Conservation (phyloP, 2,888 invertebrate genomes). For the Kuschelorhynchus macadamiae region DNA sequence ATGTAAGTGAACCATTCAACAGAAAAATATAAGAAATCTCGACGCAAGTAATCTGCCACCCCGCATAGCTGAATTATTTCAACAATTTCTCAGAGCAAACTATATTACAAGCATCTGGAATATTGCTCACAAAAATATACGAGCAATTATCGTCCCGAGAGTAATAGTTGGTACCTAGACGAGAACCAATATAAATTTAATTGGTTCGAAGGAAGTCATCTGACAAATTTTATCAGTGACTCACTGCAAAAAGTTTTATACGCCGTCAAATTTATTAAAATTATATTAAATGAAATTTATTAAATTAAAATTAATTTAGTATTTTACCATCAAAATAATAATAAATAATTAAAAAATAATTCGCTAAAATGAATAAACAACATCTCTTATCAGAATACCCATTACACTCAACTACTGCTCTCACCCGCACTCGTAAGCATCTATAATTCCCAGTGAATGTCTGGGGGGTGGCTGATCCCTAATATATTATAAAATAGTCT, state of each 20-base stretch:
- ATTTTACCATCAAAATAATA: too few species aligned
- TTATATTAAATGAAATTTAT: too few species aligned
- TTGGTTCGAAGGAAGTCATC: conserved; percentile 42
- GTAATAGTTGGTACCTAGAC: conserved; percentile 26
- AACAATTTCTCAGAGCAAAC: conserved; percentile 33
- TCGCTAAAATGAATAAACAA: too few species aligned
- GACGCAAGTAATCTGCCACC: conserved; percentile 34
- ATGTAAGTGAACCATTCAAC: conserved; percentile 45
- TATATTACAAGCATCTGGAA: conserved; percentile 35
- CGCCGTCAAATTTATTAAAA: too few species aligned
- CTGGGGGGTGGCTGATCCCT: too few species aligned
- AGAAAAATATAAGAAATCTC: conserved; percentile 38
- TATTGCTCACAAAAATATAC: conserved; percentile 24
- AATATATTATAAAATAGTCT: too few species aligned
- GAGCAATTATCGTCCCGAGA: conserved; percentile 22
- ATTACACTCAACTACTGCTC: too few species aligned
- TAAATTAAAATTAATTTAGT: too few species aligned
- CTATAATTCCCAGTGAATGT: too few species aligned
- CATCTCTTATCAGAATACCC: too few species aligned
- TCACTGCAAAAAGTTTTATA: conserved; percentile 37
- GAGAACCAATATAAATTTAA: conserved; percentile 37
- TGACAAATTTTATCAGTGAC: conserved; percentile 39
- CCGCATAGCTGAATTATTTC: conserved; percentile 21
- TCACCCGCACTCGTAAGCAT: too few species aligned
- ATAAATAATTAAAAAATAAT: too few species aligned